Conservation (phyloP, 2,888 invertebrate species). For the Epicampocera succincta region DNA sequence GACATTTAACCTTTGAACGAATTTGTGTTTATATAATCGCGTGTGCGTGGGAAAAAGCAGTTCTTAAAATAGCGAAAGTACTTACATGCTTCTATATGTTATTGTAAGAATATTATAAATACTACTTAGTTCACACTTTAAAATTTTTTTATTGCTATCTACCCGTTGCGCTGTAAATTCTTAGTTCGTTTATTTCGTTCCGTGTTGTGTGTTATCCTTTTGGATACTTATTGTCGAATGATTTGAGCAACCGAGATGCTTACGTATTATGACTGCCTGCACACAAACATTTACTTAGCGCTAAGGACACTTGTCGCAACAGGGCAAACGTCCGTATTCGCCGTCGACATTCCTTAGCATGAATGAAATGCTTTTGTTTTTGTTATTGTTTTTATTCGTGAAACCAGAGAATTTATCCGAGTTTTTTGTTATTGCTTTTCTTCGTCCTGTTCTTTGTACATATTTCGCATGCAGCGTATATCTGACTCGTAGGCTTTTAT, state of each 20-base stretch:
- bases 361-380: constrained; percentile 57
- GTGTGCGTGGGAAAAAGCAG: too few species aligned
- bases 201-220: constrained; percentile 63
- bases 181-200: constrained; percentile 36
- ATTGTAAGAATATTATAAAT: neutral
- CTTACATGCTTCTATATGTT: constrained; percentile 49
- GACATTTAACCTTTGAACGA: constrained; percentile 61
- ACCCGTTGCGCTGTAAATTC: constrained; percentile 29
- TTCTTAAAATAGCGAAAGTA: constrained; percentile 14
- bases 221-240: constrained; percentile 70
- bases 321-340: neutral
- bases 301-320: constrained; percentile 62
- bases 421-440: constrained; percentile 61
- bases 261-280: constrained; percentile 60
- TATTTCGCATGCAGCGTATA: constrained; percentile 23
- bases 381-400: constrained; percentile 31
- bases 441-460: constrained; percentile 22
- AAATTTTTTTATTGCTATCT: neutral
- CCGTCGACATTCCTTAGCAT: constrained; percentile 52
- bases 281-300: constrained; percentile 49
- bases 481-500: constrained; percentile 55
- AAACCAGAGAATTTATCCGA: constrained; percentile 61
- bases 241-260: constrained; percentile 56
- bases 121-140: constrained; percentile 24
- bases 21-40: constrained; percentile 26